Evolutionary conservation across 2,113 vertebrate genomes (phyloP).

Genomic region (Centropus unirufus): DNA sequence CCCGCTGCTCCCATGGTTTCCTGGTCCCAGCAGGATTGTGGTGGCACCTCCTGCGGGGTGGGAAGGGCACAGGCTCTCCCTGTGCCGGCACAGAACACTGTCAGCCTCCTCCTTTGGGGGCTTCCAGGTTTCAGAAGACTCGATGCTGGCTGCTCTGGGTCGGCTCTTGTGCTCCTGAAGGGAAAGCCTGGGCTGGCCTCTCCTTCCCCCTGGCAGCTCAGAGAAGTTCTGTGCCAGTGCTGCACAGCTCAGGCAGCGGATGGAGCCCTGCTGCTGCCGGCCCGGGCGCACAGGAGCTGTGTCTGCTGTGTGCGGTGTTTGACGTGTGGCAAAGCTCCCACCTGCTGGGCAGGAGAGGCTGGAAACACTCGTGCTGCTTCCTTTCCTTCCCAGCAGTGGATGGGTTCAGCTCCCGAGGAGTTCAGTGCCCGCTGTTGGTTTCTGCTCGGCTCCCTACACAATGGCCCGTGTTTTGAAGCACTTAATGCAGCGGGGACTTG

Average conservation of each 20-base stretch:
- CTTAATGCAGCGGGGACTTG: background rate
- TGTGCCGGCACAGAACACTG: too few relatives aligned
- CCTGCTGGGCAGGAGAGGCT: background rate
- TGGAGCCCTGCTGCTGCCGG: background rate
- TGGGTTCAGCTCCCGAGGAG: background rate
- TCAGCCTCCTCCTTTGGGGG: too few relatives aligned
- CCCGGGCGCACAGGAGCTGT: background rate
- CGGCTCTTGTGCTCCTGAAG: background rate
- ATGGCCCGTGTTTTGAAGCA: background rate
- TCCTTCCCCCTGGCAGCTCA: background rate
- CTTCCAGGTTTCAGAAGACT: too few relatives aligned
- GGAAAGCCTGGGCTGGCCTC: background rate
- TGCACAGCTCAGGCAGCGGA: background rate
- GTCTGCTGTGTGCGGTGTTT: background rate
- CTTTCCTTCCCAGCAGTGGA: background rate
- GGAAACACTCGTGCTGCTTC: too few relatives aligned
- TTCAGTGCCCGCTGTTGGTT: background rate
- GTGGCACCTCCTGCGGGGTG: too few relatives aligned
- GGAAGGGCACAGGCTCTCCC: too few relatives aligned
- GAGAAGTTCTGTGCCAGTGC: background rate
- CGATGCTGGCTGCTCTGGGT: too few relatives aligned
- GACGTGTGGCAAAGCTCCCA: too few relatives aligned
- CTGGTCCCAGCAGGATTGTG: too few relatives aligned
- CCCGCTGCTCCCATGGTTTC: too few relatives aligned
- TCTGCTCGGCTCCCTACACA: background rate